Conservation (phyloP, 2,113 vertebrate genomes). For the Hystrix brachyura region DNA sequence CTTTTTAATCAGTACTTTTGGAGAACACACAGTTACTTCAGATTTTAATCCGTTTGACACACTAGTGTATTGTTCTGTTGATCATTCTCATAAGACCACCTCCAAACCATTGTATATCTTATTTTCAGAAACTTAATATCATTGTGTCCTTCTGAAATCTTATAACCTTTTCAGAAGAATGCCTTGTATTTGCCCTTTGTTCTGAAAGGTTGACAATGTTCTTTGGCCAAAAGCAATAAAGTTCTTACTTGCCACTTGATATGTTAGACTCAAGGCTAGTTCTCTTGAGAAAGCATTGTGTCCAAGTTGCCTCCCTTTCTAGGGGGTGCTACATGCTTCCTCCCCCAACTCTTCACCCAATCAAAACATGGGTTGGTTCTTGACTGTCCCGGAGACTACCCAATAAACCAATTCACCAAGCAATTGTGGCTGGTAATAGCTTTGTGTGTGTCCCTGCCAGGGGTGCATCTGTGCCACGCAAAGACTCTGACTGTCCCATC, state of each 20-base stretch:
- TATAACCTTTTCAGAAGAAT: slow-evolving; percentile 54
- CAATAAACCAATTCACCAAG: slow-evolving; percentile 42
- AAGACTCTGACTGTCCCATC: not conserved
- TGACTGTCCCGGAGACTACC: slow-evolving; percentile 33
- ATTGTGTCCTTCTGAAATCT: slow-evolving; percentile 49
- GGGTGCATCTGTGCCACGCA: not conserved
- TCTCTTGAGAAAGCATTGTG: not conserved
- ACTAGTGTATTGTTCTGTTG: slow-evolving; percentile 1
- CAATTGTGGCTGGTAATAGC: not conserved
- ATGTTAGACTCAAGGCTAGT: not conserved
- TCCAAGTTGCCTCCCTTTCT: not conserved
- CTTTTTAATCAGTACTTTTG: not conserved
- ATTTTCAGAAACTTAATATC: slow-evolving; percentile 56
- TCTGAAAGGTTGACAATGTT: slow-evolving; percentile 48
- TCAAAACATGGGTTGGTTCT: slow-evolving; percentile 30
- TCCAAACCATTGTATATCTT: slow-evolving; percentile 38
- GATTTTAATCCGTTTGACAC: slow-evolving; percentile 11
- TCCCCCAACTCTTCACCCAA: not conserved
- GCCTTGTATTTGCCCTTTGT: slow-evolving; percentile 73
- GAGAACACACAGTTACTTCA: slow-evolving; percentile 13
- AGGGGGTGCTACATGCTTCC: not conserved
- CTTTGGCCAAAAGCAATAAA: slow-evolving; percentile 69
- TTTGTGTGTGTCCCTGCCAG: not conserved
- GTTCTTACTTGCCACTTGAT: slow-evolving; percentile 45
- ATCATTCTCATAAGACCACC: slow-evolving; percentile 40